Base-by-base conservation (phyloP, 2,888 invertebrate genomes). In the Macaria notata region DNA sequence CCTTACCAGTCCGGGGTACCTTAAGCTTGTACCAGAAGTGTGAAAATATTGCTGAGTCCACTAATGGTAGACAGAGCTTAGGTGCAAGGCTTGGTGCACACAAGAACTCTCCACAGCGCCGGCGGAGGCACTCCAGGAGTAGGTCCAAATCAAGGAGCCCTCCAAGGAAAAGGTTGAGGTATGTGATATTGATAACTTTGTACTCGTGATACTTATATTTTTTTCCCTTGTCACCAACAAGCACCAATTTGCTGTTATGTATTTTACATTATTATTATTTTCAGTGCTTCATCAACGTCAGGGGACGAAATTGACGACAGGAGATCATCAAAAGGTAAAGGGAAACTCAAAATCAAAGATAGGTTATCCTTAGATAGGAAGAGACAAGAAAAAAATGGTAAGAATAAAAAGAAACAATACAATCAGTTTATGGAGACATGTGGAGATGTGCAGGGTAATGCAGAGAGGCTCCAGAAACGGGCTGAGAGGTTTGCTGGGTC, bases 401-500 rank as follows among this genome's bases (percentile, higher is more conserved):
- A 84, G 73, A 79, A 67, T 76, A 93, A 92, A 81, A 91, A 86
- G 70, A 94, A 94, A 74, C 88, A 92, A n/a, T 94, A 94, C 79
- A 94, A 94, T 83, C 93, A 94, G 58, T 95, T 95, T 83, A 78
- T 90, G 79, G 93, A 94, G 69, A 8, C 41, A 41, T n/a, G 41
- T 41, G 41, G 41, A 41, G 94, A 93, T 76, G 92, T 94, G 68
- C 95, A 95, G 76, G 95, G 94, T 70, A 95, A 95, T 86, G 94
- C 94, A 66, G 96, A 96, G 76, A 93, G 95, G 72, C 92, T 98
- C 69, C 95, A 96, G 79, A 97, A 97, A 79, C 94, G 98, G 70
- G 98, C 98, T 49, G 98, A 97, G 59, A 93, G 98, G 72, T 98
- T 98, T 92, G 94, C 92, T 71, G 92, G 91, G 65, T 60, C 75